A percentile compares a stretch with the other conserved stretches of the same genome.
Evolutionary conservation across 1,140 invertebrate species (phyloP).

Genomic region (Nixonia krombeini): DNA sequence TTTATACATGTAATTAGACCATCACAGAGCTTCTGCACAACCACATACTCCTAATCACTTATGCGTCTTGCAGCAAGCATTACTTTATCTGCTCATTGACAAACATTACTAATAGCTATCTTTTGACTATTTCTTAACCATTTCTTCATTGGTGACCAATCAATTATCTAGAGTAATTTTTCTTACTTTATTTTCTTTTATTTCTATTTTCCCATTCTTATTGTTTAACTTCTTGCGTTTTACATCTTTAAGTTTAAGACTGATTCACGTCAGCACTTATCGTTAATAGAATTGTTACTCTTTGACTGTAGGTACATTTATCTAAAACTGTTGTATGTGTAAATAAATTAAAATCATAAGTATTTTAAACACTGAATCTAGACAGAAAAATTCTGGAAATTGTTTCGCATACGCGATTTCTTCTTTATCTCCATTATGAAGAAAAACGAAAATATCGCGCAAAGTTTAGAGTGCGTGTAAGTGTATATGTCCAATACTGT

Average conservation of each 20-base stretch:
- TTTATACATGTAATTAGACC: slow-evolving; percentile 28
- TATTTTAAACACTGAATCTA: slow-evolving; percentile 68
- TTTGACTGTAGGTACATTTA: slow-evolving; percentile 67
- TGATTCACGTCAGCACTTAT: slow-evolving; percentile 20
- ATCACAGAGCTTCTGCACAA: slow-evolving; percentile 23
- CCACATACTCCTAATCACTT: slow-evolving; percentile 43
- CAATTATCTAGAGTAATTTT: slow-evolving; percentile 45
- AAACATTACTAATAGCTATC: slow-evolving; percentile 54
- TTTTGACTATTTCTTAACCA: slow-evolving; percentile 55
- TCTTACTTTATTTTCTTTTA: slow-evolving; percentile 28
- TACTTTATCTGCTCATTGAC: slow-evolving; percentile 50
- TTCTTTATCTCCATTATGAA: too few species aligned
- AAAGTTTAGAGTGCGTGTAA: slow-evolving; percentile 57
- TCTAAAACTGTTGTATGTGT: slow-evolving; percentile 67
- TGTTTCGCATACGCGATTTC: too few species aligned
- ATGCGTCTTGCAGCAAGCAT: slow-evolving; percentile 55
- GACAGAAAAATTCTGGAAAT: slow-evolving; percentile 64
- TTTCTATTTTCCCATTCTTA: too few species aligned
- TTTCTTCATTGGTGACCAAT: slow-evolving; percentile 40
- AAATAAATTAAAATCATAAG: slow-evolving; percentile 68
- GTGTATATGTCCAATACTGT: slow-evolving; percentile 55
- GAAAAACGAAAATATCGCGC: slow-evolving; percentile 55
- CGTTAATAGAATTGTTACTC: slow-evolving; percentile 59
- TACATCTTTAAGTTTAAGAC: slow-evolving; percentile 41
- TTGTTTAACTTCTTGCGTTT: slow-evolving; percentile 22